phyloP scores from a whole-genome alignment of 2,888 invertebrate species.

The Athetis lepigone region DNA sequence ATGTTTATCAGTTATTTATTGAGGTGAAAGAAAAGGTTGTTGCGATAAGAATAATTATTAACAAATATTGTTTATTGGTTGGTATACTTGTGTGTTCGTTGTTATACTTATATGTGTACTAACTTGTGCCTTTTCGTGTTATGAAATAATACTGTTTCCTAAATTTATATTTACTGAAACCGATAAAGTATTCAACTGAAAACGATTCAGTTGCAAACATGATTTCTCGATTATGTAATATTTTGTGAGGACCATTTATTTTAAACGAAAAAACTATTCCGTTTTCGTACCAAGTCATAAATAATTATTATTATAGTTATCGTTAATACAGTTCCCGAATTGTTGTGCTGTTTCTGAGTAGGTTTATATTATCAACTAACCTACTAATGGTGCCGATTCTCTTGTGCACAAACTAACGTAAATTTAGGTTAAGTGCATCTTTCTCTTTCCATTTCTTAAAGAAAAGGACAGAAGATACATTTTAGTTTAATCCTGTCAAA shows the following conservation, averaged over 20 bases:
- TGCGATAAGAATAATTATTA: constrained; percentile 19
- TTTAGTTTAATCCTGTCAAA: no score
- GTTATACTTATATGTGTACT: constrained; percentile 17
- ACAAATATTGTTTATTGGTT: constrained; percentile 10
- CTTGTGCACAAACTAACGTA: no score
- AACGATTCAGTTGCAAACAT: background rate
- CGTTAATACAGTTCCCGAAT: background rate
- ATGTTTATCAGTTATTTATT: constrained; percentile 34
- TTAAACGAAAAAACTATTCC: background rate
- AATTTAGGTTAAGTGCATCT: no score
- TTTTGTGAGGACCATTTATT: background rate
- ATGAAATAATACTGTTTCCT: constrained; percentile 1
- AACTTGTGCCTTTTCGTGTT: constrained; percentile 8
- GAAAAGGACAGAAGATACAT: no score
- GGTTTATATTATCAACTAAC: no score
- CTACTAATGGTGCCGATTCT: no score
- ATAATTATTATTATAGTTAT: no score
- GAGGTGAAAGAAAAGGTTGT: constrained; percentile 20
- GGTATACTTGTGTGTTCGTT: no score
- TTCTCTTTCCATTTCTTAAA: no score
- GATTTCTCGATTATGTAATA: constrained; percentile 4
- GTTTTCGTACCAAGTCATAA: background rate
- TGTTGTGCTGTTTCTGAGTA: no score
- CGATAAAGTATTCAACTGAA: constrained; percentile 16
- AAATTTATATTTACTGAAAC: constrained; percentile 2